Evolutionary conservation across 2,113 vertebrate genomes (phyloP).

Genomic region (Pluvianellus socialis): DNA sequence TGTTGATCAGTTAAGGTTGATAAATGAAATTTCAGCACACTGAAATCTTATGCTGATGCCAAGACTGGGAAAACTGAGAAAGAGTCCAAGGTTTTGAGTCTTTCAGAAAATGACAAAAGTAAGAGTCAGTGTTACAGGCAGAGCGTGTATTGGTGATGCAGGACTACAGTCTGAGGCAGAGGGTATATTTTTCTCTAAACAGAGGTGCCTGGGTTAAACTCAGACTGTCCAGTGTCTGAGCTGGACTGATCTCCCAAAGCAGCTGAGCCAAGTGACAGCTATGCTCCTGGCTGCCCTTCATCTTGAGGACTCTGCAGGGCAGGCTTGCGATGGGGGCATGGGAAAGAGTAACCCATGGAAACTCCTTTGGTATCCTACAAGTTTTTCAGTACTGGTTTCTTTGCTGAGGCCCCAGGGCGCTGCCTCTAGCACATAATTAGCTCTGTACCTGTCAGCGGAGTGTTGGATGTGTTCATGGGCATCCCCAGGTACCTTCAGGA

Average conservation of each 20-base stretch:
- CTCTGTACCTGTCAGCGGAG: not conserved
- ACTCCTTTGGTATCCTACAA: not conserved
- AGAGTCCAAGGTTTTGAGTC: not conserved
- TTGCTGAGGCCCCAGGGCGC: not conserved
- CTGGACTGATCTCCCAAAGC: not conserved
- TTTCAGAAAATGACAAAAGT: not conserved
- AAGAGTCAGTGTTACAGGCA: not conserved
- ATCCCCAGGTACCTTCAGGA: not conserved
- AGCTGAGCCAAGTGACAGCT: not conserved
- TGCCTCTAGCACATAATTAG: not conserved
- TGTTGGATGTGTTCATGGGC: not conserved
- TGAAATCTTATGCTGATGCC: not conserved
- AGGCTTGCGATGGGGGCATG: not conserved
- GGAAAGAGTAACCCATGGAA: not conserved
- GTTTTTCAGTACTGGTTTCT: not conserved
- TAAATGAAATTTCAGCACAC: not conserved
- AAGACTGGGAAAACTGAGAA: not conserved
- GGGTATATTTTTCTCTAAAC: not conserved
- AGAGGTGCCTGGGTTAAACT: not conserved
- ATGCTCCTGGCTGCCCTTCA: not conserved
- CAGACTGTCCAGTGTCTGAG: not conserved
- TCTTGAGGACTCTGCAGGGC: not conserved
- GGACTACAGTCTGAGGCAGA: not conserved
- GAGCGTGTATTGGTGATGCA: not conserved
- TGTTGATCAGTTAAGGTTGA: constrained; percentile 14